Base-by-base conservation (phyloP, 2,113 vertebrate genomes). In the Anoplopoma fimbria region DNA sequence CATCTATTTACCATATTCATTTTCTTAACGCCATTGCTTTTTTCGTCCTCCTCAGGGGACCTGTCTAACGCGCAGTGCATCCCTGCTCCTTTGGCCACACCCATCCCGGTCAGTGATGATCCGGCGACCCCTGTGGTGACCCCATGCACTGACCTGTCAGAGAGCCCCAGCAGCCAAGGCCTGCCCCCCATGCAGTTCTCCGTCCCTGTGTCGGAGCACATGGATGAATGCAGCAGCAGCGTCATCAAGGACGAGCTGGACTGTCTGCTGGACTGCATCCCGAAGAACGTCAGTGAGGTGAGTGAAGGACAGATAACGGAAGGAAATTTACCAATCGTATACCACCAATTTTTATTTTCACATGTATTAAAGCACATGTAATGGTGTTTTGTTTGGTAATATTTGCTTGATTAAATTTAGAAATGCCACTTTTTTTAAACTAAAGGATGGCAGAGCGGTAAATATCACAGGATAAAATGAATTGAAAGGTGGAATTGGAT, bases 181-280 rank as follows among this genome's bases (percentile, higher is more conserved):
- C 92, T 91, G 94, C 85, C 93, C 77, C 73, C 94, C 76, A 92
- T 96, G 95, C 94, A 91, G 65, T 94, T 94, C 89, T 95, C 96
- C 0, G 95, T 96, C 45, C 93, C 97, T 0, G 97, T 95, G 86
- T 96, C 95, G 6, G 97, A 99, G 12, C 97, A 98, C 88, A 97
- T 98, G 89, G 96, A 95, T 0, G 97, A 99, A 19, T 97, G 97
- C 53, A 96, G 96, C n/a, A 93, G 86, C 82, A 86, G 96, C n/a
- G 93, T 97, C 69, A 96, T 98, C 38, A 97, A 97, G 45, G 95
- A 97, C 3, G 96, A 97, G 89, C 87, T 99, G 67, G 97, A 99
- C 84, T 97, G 95, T 21, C 94, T 99, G 34, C 94, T 99, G 93
- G 97, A 99, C 70, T 97, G 95, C 85, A 95, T 96, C 0, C 95